Evolutionary conservation across 1,140 invertebrate species (phyloP), one percentile per base, ranked within the genome.

Genomic region (Adoxophyes honmai): DNA sequence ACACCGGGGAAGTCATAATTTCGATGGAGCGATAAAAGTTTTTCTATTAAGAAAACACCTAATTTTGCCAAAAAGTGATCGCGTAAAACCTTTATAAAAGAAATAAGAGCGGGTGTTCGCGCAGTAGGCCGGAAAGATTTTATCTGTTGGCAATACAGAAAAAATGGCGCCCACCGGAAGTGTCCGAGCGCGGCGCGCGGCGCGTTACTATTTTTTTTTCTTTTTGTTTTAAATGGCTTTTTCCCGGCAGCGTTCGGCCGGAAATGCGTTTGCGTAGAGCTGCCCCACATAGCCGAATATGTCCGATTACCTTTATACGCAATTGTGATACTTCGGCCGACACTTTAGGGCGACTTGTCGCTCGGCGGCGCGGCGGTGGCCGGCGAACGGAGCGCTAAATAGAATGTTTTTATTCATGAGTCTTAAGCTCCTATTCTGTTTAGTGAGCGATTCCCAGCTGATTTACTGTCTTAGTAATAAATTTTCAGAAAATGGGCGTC

Each of bases 101-200:
- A 71, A 81, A 86, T 78, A 81, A 78, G 77, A 75, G 67, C 77
- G 76, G 77, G 81, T 79, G 83, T 84, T 75, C 73, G 86, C 66
- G 80, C 83, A 86, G 81, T 84, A 86, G 83, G 81, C 79, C 79
- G 81, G 86, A 88, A 88, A 88, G 83, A 88, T 88, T 88, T 86
- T 88, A 88, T 88, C 86, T 86, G 83, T 86, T 86, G 81, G 83
- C 83, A 84, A 86, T 88, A 88, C 81, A 88, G 83, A 88, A 88
- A 88, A 88, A 88, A 88, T 88, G 82, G 86, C 86, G 86, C 80
- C 86, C 86, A 88, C 86, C 86, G 86, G 86, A 88, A 88, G 86
- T 86, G 86, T 86, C 86, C 86, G 82, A 88, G 73, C 56, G 60
- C 83, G 77, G 80, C 76, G 82, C 77, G 80, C 79, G 74, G 83